Conservation (phyloP, 2,797 vertebrate genomes). For the Sebastolobus altivelis region DNA sequence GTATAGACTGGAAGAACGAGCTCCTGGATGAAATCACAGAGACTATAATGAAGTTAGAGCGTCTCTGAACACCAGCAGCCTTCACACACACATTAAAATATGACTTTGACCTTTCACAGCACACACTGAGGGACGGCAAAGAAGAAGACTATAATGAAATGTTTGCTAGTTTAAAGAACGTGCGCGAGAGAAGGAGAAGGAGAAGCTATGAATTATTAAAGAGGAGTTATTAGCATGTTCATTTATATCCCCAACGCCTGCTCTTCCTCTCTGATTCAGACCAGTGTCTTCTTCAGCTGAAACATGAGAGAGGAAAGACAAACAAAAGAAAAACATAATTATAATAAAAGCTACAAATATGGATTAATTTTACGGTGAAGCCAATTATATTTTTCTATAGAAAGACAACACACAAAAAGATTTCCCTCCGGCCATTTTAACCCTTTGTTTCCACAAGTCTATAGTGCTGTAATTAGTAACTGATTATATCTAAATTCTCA, state of each 20-base stretch:
- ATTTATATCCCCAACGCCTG: neutral
- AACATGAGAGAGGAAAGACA: neutral
- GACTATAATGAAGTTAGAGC: slow-evolving; percentile 20
- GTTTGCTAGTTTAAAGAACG: slow-evolving; percentile 42
- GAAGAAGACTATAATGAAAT: slow-evolving; percentile 27
- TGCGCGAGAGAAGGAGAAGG: slow-evolving; percentile 5
- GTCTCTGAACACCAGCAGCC: slow-evolving; percentile 4
- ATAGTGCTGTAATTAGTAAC: rapidly evolving
- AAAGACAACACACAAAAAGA: neutral
- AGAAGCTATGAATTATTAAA: slow-evolving; percentile 51
- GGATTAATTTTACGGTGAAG: neutral
- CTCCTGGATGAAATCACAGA: slow-evolving; percentile 1
- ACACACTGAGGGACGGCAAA: neutral
- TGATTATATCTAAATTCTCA: neutral
- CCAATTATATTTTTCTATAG: neutral
- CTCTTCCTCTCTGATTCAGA: neutral
- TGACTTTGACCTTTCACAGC: slow-evolving; percentile 41
- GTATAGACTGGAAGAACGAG: neutral
- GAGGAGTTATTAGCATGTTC: slow-evolving; percentile 39
- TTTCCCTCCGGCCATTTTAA: neutral
- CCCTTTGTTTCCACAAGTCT: neutral
- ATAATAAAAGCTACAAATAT: neutral
- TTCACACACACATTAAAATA: neutral
- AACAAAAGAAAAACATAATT: neutral
- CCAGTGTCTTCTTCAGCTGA: neutral